Evolutionary conservation across 2,113 vertebrate genomes (phyloP).

Genomic region (Ptyas mucosa): DNA sequence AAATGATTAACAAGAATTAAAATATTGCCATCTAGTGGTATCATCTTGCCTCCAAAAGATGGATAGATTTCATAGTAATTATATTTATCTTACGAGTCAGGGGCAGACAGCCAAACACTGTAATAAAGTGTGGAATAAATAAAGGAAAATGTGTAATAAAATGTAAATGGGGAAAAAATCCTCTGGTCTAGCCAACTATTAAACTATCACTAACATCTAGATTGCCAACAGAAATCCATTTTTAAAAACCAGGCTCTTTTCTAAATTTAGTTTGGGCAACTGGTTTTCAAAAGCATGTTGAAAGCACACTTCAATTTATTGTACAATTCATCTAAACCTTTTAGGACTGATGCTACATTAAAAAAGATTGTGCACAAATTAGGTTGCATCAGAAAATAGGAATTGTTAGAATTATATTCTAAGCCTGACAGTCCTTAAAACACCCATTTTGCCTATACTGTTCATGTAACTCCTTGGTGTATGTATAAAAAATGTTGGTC

Average conservation of each 20-base stretch:
- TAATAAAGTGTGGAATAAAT: neutral
- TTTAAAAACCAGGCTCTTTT: neutral
- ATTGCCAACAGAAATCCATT: neutral
- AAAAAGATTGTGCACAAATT: neutral
- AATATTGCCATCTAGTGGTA: conserved; percentile 53
- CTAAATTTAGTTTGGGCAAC: neutral
- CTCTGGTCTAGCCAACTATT: neutral
- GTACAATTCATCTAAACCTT: neutral
- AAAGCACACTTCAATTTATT: neutral
- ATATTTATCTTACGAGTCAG: neutral
- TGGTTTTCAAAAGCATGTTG: neutral
- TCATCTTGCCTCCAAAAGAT: neutral
- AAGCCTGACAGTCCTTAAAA: neutral
- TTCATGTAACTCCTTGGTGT: neutral
- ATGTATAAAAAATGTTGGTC: neutral
- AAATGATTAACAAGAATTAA: neutral
- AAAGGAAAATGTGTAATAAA: neutral
- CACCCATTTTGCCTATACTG: neutral
- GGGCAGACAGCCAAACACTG: neutral
- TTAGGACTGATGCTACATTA: neutral
- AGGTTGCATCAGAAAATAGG: neutral
- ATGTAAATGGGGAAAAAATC: neutral
- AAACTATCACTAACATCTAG: neutral
- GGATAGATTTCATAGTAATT: neutral
- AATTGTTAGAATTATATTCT: neutral